These are phyloP conservation scores for Myodes glareolus DNA, from an alignment of 2,113 vertebrate genomes.

Conservation along the genomic window DNA sequence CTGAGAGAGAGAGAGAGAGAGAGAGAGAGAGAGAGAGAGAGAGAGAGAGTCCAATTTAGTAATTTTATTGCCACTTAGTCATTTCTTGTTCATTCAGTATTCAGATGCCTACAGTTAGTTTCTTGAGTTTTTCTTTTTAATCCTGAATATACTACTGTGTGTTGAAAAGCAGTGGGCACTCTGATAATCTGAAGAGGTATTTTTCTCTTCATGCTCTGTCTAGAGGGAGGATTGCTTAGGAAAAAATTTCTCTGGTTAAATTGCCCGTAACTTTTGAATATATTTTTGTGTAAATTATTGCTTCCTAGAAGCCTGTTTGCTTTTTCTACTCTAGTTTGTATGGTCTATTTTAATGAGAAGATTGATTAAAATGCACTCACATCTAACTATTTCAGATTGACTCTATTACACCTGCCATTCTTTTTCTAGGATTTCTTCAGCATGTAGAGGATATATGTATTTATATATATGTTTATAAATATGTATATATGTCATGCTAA, in stretches of 20 bases:
- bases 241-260: not conserved
- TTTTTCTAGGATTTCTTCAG: not conserved
- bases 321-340: not conserved
- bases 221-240: not conserved
- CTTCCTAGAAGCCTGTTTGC: not conserved
- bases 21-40: rapidly evolving
- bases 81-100: not conserved
- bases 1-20: no score
- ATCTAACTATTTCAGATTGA: not conserved
- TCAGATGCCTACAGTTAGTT: not conserved
- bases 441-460: not conserved
- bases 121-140: not conserved
- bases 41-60: not conserved
- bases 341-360: not conserved
- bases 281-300: not conserved
- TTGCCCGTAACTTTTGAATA: not conserved
- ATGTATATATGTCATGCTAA: not conserved
- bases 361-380: not conserved
- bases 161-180: not conserved
- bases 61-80: not conserved
- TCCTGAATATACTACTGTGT: not conserved
- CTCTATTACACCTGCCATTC: not conserved
- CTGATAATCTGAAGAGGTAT: not conserved
- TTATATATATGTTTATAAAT: not conserved
- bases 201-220: not conserved